These are phyloP conservation scores for Heliconius cydno DNA, from an alignment of 2,888 invertebrate genomes.

Conservation along the genomic window DNA sequence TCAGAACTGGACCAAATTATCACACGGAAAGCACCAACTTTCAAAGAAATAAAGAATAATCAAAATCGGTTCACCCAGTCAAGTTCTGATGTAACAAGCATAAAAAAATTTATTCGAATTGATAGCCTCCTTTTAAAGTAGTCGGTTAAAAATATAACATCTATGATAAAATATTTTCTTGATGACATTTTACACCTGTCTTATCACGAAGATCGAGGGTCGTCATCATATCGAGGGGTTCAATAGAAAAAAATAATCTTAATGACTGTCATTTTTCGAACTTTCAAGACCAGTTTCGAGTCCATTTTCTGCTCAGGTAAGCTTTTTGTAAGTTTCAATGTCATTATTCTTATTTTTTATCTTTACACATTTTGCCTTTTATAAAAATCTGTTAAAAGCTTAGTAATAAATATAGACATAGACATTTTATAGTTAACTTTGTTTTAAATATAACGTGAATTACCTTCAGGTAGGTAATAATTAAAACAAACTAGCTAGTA, in stretches of 20 bases:
- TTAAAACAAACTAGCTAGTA: too few species aligned
- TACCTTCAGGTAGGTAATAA: too few species aligned
- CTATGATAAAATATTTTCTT: neutral
- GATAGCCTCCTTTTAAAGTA: too few species aligned
- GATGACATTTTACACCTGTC: neutral
- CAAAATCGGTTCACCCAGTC: too few species aligned
- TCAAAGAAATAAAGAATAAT: too few species aligned
- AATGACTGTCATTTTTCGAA: neutral
- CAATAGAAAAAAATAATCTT: slow-evolving; percentile 2
- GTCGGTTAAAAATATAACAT: neutral
- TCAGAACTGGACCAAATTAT: too few species aligned
- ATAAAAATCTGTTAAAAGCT: neutral
- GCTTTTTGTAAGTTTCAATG: slow-evolving; percentile 1
- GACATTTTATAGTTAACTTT: neutral
- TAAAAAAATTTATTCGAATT: too few species aligned
- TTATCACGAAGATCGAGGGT: neutral
- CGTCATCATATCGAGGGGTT: neutral
- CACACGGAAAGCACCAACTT: too few species aligned
- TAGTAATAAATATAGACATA: neutral
- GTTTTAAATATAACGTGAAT: neutral
- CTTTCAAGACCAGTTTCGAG: neutral
- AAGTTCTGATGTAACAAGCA: too few species aligned
- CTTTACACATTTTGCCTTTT: neutral
- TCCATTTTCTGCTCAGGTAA: slow-evolving; percentile 13
- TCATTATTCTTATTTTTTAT: neutral